Conservation (phyloP, 2,113 vertebrate genomes). For the Gadus chalcogrammus region DNA sequence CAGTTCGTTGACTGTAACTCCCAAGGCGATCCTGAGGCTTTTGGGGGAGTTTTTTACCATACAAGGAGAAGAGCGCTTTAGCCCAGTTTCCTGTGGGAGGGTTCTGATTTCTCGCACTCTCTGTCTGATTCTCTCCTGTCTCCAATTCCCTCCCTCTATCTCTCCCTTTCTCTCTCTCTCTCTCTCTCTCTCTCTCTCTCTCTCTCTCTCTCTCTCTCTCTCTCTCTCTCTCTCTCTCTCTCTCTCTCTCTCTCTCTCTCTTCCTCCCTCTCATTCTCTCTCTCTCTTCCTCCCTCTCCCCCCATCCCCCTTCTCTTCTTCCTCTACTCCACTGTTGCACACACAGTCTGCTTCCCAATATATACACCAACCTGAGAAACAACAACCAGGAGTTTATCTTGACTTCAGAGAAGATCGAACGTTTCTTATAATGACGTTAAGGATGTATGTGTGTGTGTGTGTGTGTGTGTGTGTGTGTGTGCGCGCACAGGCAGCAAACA, state of each 20-base stretch:
- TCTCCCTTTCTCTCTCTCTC: conserved; percentile 9
- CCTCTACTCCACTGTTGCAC: not conserved
- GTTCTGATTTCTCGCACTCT: conserved; percentile 62
- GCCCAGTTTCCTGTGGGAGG: conserved; percentile 74
- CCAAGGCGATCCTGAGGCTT: conserved; percentile 65
- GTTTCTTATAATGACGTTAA: too few relatives aligned
- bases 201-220: not conserved
- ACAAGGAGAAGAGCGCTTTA: conserved; percentile 73
- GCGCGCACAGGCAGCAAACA: not conserved
- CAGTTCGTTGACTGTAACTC: conserved; percentile 61
- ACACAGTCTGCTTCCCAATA: not conserved
- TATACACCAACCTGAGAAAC: not conserved
- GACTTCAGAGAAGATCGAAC: not conserved
- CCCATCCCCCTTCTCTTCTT: not conserved
- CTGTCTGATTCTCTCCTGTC: conserved; percentile 44
- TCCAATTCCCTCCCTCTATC: conserved; percentile 8
- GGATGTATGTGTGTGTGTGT: too few relatives aligned
- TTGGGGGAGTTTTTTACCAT: conserved; percentile 75
- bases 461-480: too few relatives aligned
- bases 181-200: not conserved
- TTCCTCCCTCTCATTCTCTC: not conserved
- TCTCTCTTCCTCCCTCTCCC: not conserved
- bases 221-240: conserved; percentile 12
- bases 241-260: conserved; percentile 11
- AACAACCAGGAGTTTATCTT: not conserved